phyloP scores from a whole-genome alignment of 2,113 vertebrate genomes.

The Ondatra zibethicus region DNA sequence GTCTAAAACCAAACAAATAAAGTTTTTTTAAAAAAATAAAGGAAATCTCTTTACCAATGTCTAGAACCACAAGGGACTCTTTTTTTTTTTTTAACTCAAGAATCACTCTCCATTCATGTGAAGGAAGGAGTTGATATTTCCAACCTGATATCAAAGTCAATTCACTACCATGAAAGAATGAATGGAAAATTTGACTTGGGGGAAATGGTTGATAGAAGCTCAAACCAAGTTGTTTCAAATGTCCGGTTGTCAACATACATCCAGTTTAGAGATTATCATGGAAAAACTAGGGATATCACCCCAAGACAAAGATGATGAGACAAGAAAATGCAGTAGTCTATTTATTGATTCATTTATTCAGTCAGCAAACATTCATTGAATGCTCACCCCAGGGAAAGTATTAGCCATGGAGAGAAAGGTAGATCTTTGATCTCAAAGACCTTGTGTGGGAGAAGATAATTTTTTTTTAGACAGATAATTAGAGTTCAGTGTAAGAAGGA shows the following conservation, averaged over 20 bases:
- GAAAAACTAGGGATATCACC: neutral
- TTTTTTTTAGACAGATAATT: neutral
- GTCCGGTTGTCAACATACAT: neutral
- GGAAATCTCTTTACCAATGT: neutral
- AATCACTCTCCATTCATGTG: neutral
- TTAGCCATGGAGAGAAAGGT: neutral
- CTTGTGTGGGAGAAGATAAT: neutral
- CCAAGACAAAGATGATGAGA: neutral
- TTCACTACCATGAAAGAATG: neutral
- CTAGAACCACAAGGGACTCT: neutral
- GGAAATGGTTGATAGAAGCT: neutral
- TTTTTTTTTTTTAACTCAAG: neutral
- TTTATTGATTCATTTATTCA: slow-evolving; percentile 29
- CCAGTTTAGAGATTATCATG: neutral
- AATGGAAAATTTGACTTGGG: slow-evolving; percentile 30
- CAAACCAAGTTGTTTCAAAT: slow-evolving; percentile 6
- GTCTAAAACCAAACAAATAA: neutral
- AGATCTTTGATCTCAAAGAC: neutral
- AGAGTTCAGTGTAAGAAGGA: neutral
- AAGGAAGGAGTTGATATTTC: slow-evolving; percentile 17
- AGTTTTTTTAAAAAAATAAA: neutral
- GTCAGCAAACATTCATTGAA: slow-evolving; percentile 11
- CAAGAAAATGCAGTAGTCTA: neutral
- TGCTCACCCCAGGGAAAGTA: neutral
- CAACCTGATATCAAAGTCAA: slow-evolving; percentile 24